Conservation (phyloP, 2,888 invertebrate species). For the Adelognathus sp. region DNA sequence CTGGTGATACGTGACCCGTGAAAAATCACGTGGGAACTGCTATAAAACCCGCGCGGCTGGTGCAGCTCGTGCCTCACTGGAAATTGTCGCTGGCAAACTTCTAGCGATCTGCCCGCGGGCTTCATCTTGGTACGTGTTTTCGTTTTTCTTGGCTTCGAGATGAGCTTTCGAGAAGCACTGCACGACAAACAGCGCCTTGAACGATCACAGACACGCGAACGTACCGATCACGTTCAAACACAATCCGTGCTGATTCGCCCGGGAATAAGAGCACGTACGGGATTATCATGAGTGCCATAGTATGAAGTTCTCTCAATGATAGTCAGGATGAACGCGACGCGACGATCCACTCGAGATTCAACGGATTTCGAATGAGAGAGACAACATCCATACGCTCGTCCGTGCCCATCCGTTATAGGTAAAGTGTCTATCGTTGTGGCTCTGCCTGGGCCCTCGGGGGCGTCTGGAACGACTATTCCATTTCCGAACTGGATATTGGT, state of each 20-base stretch:
- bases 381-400: not conserved
- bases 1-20: slow-evolving; percentile 50
- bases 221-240: not conserved
- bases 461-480: no score
- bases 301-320: slow-evolving; percentile 29
- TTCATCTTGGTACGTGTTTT: slow-evolving; percentile 50
- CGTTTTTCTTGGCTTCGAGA: slow-evolving; percentile 25
- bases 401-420: no score
- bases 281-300: slow-evolving; percentile 26
- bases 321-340: not conserved
- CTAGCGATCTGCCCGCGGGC: slow-evolving; percentile 27
- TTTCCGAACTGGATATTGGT: no score
- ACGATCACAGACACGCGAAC: slow-evolving; percentile 5
- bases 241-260: slow-evolving; percentile 1
- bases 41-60: slow-evolving; percentile 40
- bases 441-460: no score
- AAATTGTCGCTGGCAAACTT: slow-evolving; percentile 55
- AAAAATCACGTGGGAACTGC: slow-evolving; percentile 49
- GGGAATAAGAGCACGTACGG: slow-evolving; percentile 44
- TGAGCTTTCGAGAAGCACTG: slow-evolving; percentile 9
- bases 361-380: not conserved
- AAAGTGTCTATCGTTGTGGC: no score
- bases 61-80: slow-evolving; percentile 20
- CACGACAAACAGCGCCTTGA: slow-evolving; percentile 16
- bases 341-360: slow-evolving; percentile 8